phyloP scores from a whole-genome alignment of 2,113 vertebrate genomes.

The Neolamprologus toae region DNA sequence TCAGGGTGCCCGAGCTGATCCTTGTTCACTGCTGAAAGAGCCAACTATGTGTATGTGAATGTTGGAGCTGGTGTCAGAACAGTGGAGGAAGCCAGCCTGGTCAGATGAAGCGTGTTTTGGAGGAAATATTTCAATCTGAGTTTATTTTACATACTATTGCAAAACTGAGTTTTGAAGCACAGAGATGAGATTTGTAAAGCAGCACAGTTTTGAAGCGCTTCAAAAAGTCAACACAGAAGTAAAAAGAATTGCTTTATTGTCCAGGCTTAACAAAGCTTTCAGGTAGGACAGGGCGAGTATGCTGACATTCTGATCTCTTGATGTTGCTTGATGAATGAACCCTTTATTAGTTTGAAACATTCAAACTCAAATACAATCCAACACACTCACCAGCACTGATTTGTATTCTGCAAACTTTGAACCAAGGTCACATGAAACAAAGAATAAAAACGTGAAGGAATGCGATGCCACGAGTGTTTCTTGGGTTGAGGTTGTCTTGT shows the following conservation, averaged over 20 bases:
- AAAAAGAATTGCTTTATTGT: background rate
- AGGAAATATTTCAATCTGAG: background rate
- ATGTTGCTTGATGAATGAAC: background rate
- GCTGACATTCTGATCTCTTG: background rate
- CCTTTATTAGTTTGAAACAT: background rate
- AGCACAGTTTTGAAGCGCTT: background rate
- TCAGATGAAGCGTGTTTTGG: background rate
- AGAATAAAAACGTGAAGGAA: background rate
- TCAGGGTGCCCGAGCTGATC: background rate
- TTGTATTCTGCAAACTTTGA: background rate
- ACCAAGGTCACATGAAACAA: background rate
- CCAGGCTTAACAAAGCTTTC: background rate
- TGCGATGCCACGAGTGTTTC: accelerated
- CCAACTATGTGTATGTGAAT: background rate
- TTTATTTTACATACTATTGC: background rate
- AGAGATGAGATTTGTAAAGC: background rate
- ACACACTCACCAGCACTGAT: background rate
- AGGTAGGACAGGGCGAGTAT: background rate
- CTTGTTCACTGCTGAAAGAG: background rate
- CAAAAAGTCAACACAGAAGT: background rate
- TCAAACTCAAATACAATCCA: accelerated
- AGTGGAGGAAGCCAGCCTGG: background rate
- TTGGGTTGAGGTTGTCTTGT: background rate
- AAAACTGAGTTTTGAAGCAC: background rate
- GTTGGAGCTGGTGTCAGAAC: background rate